Percentiles rank a stretch among this genome's conserved stretches.
These are phyloP conservation scores for Drosophila monieri DNA, from an alignment of 2,888 invertebrate genomes.

Conservation along the genomic window DNA sequence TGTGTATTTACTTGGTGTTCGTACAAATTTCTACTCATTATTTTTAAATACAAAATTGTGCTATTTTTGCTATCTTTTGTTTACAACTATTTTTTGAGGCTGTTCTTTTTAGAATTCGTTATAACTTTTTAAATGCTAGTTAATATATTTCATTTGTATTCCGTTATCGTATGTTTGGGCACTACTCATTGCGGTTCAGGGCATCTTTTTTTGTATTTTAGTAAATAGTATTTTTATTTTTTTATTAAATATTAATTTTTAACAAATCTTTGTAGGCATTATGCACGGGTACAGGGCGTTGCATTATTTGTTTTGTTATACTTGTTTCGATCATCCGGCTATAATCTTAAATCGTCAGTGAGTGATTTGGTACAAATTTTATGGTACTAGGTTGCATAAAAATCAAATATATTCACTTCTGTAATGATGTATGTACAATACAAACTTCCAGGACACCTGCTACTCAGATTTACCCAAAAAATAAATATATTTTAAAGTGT, in stretches of 20 bases:
- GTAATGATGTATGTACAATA: slow-evolving; percentile 24
- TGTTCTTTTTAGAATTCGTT: slow-evolving; percentile 67
- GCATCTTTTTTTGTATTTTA: slow-evolving; percentile 60
- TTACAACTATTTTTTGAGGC: slow-evolving; percentile 64
- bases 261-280: slow-evolving; percentile 72
- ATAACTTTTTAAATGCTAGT: slow-evolving; percentile 70
- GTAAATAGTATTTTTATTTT: slow-evolving; percentile 67
- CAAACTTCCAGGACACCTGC: neutral
- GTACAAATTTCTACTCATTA: slow-evolving; percentile 40
- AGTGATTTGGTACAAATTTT: slow-evolving; percentile 73
- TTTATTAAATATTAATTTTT: slow-evolving; percentile 49
- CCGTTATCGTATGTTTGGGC: slow-evolving; percentile 62
- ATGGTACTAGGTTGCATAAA: slow-evolving; percentile 74
- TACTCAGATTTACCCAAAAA: neutral
- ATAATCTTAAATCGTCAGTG: slow-evolving; percentile 33
- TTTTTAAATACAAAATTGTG: slow-evolving; percentile 62
- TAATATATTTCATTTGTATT: slow-evolving; percentile 61
- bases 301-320: slow-evolving; percentile 54
- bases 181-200: slow-evolving; percentile 78
- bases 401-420: slow-evolving; percentile 19
- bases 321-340: slow-evolving; percentile 21
- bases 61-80: slow-evolving; percentile 63
- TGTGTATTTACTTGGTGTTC: slow-evolving; percentile 28
- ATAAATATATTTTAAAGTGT: neutral
- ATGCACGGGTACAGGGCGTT: slow-evolving; percentile 79